These are phyloP conservation scores for Anarrhichthys ocellatus DNA, from an alignment of 2,113 vertebrate genomes.

Conservation along the genomic window DNA sequence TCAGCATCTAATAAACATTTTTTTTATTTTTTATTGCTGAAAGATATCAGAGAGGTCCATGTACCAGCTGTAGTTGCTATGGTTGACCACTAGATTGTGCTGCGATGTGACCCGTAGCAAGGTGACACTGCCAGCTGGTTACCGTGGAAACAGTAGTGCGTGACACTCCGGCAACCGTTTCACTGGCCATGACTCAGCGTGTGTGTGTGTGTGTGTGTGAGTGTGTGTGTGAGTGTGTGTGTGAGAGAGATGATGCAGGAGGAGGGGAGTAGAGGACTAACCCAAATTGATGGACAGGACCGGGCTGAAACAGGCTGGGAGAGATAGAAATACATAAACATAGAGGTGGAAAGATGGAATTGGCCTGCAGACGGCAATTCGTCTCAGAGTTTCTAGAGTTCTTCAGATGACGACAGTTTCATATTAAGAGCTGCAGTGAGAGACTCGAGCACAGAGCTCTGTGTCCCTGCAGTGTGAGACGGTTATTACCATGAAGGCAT, in stretches of 20 bases:
- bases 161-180: conserved; percentile 61
- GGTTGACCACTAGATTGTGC: conserved; percentile 53
- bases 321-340: not conserved
- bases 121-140: conserved; percentile 76
- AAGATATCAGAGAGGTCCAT: not conserved
- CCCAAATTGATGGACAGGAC: not conserved
- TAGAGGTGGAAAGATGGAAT: not conserved
- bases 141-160: conserved; percentile 73
- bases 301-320: not conserved
- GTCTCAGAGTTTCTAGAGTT: conserved; percentile 20
- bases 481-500: not conserved
- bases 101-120: conserved; percentile 35
- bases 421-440: conserved; percentile 37
- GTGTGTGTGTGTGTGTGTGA: too few relatives aligned
- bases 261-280: conserved; percentile 5
- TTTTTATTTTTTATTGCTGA: not conserved
- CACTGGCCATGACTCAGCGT: conserved; percentile 77
- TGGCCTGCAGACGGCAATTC: not conserved
- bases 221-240: too few relatives aligned
- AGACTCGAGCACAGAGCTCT: conserved; percentile 14
- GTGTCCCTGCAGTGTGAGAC: not conserved
- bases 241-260: conserved; percentile 26
- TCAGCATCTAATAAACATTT: not conserved
- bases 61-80: not conserved
- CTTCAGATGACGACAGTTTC: conserved; percentile 10